Evolutionary conservation across 2,797 vertebrate genomes (phyloP).

Genomic region (Sebastiscus tertius): DNA sequence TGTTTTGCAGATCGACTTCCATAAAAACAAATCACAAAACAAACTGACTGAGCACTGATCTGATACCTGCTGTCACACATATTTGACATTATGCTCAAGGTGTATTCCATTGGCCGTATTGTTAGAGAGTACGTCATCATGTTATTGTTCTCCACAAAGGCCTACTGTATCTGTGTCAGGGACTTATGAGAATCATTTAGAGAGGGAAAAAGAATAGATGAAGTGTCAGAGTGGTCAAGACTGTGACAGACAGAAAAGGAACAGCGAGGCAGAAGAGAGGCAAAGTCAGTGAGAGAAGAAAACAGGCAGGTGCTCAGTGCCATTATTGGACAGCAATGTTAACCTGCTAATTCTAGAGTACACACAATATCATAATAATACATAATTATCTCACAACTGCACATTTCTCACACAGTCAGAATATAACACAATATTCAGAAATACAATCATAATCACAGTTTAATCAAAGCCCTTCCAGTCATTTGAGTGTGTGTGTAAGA

Average conservation of each 20-base stretch:
- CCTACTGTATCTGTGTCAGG: constrained; percentile 27
- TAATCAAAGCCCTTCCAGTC: neutral
- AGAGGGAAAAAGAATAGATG: constrained; percentile 24
- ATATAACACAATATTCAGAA: constrained; percentile 2
- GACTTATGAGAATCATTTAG: constrained; percentile 28
- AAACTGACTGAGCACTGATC: neutral
- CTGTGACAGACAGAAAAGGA: constrained; percentile 22
- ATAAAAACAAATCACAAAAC: neutral
- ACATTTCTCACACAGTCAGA: neutral
- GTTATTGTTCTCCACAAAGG: constrained; percentile 7
- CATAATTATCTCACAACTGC: constrained; percentile 26
- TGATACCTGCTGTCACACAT: neutral
- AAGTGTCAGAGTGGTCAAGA: constrained; percentile 6
- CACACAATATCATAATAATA: constrained; percentile 3
- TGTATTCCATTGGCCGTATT: neutral
- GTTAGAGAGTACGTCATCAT: constrained; percentile 16
- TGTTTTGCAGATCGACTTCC: neutral
- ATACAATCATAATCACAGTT: constrained; percentile 8
- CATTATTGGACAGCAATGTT: neutral
- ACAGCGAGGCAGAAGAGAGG: neutral
- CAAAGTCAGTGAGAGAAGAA: constrained; percentile 13
- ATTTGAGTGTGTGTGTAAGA: neutral
- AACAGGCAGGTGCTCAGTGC: constrained; percentile 12
- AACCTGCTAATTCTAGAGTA: constrained; percentile 25
- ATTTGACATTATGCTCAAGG: neutral